Evolutionary conservation across 1,140 invertebrate genomes (phyloP).

Genomic region (Listronotus oregonensis): DNA sequence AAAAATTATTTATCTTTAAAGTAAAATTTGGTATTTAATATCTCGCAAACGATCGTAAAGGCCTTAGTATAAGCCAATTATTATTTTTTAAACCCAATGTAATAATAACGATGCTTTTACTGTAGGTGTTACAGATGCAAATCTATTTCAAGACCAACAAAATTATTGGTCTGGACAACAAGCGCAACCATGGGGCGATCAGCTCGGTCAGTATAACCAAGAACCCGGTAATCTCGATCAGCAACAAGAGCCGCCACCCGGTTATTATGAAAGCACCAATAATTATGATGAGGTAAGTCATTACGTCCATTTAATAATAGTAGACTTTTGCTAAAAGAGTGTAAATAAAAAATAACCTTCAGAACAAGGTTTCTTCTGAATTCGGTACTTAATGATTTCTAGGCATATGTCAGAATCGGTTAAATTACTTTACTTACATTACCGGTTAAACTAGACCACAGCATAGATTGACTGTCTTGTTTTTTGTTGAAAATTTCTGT

Average conservation of each 20-base stretch:
- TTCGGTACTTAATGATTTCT: too few species aligned
- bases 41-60: too few species aligned
- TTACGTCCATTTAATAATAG: background rate
- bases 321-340: background rate
- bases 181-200: constrained; percentile 18
- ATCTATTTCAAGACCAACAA: constrained; percentile 43
- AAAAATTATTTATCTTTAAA: too few species aligned
- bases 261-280: constrained; percentile 44
- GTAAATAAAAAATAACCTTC: background rate
- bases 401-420: too few species aligned
- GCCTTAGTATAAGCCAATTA: too few species aligned
- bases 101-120: too few species aligned
- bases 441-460: too few species aligned
- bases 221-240: constrained; percentile 35
- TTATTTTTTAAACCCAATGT: too few species aligned
- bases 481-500: too few species aligned
- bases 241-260: constrained; percentile 5
- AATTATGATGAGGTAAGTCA: constrained; percentile 41
- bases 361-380: background rate
- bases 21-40: too few species aligned
- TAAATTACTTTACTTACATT: too few species aligned
- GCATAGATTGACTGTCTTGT: too few species aligned
- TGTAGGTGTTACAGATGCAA: background rate
- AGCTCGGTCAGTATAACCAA: constrained; percentile 33
- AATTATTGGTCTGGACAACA: constrained; percentile 44